Evolutionary conservation across 2,113 vertebrate species (phyloP).

Genomic region (Progne subis): DNA sequence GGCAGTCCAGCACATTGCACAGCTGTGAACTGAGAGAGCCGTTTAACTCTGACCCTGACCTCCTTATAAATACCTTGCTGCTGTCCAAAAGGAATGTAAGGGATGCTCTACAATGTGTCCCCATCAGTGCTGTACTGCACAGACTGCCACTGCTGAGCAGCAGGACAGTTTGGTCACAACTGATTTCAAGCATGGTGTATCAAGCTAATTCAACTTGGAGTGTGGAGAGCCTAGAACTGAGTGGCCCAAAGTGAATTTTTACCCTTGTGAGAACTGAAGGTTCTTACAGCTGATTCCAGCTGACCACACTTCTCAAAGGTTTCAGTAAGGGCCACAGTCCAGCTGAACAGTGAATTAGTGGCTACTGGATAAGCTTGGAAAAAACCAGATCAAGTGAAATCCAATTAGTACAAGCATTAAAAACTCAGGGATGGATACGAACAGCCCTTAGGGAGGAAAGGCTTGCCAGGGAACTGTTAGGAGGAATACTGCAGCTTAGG

Average conservation of each 20-base stretch:
- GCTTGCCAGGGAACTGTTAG: background rate
- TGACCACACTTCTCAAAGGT: background rate
- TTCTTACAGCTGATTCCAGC: background rate
- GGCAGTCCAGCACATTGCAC: background rate
- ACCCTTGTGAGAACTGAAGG: background rate
- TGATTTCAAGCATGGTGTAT: accelerated
- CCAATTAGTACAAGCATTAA: background rate
- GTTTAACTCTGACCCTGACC: background rate
- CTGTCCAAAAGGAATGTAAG: background rate
- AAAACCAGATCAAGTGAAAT: background rate
- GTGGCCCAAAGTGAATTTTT: background rate
- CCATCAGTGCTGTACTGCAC: background rate
- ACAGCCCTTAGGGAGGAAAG: background rate
- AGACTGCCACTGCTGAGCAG: background rate
- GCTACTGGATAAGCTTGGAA: background rate
- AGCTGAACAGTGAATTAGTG: background rate
- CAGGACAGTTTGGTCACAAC: background rate
- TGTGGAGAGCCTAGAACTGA: background rate
- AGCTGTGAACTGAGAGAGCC: background rate
- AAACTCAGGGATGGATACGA: background rate
- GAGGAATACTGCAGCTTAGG: background rate
- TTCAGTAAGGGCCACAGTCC: background rate
- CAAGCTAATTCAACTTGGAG: background rate
- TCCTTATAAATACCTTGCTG: background rate
- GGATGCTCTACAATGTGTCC: background rate